Percentiles rank a stretch among this genome's conserved stretches.
Conservation (phyloP, 2,113 vertebrate genomes). For the Amblyopsis rosae region DNA sequence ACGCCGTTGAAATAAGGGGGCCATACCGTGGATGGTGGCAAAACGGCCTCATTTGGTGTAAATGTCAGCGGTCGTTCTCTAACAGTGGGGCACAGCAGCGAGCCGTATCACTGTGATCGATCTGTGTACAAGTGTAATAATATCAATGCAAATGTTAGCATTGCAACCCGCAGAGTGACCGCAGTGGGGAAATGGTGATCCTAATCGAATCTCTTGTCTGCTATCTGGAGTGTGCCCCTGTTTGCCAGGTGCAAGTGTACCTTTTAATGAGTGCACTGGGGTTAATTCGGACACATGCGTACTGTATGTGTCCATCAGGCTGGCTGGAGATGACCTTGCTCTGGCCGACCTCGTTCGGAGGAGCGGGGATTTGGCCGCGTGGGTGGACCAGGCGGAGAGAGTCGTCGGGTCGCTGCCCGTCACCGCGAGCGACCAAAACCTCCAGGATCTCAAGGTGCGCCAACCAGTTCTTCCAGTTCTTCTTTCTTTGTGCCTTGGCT, state of each 20-base stretch:
- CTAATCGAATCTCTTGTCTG: constrained; percentile 25
- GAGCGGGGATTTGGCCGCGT: constrained; percentile 77
- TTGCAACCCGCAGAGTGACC: constrained; percentile 23
- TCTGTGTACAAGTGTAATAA: constrained; percentile 49
- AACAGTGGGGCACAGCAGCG: constrained; percentile 8
- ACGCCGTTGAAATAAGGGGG: not conserved
- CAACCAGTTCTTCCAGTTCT: not conserved
- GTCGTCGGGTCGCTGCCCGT: constrained; percentile 69
- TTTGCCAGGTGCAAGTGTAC: constrained; percentile 4
- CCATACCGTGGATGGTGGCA: not conserved
- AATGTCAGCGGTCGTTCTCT: constrained; percentile 3
- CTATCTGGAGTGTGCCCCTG: not conserved
- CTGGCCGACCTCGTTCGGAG: constrained; percentile 79
- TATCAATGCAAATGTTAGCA: constrained; percentile 64
- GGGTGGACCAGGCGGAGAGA: constrained; percentile 82
- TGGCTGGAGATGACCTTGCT: constrained; percentile 79
- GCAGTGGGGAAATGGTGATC: constrained; percentile 43
- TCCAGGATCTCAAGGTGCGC: constrained; percentile 84
- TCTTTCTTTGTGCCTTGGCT: not conserved
- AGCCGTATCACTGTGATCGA: constrained; percentile 35
- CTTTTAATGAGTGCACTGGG: constrained; percentile 18
- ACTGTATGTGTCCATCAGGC: constrained; percentile 65
- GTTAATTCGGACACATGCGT: constrained; percentile 21
- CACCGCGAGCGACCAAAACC: constrained; percentile 74
- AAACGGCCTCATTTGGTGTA: not conserved